Evolutionary conservation across 2,797 vertebrate genomes (phyloP), one percentile per base, ranked within the genome.

Genomic region (Phataginus tricuspis): DNA sequence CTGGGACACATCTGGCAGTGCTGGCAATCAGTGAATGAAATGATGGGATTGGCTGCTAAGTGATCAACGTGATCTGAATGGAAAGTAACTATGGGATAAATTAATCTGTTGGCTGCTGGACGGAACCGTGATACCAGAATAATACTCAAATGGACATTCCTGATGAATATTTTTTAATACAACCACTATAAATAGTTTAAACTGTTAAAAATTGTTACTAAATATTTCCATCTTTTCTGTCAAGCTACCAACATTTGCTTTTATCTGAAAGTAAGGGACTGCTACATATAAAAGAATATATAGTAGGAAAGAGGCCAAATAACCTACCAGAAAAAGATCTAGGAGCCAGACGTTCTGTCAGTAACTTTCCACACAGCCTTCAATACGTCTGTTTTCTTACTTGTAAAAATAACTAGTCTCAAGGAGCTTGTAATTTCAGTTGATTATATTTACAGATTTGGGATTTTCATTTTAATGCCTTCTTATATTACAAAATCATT

Each of bases 11-110:
- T 89, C 83, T 97, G 96, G 86, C 21, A 75, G 64, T 95, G 89
- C 21, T 94, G 92, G 92, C 82, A 78, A 91, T 66, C n/a, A 86
- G 7, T 95, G 92, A 96, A 95, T 94, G 77, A 92, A 96, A 97
- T 95, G 53, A 94, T 53, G n/a, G 9, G 71, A 96, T 72, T 45
- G 72, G 68, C 39, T 94, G 74, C 45, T 84, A 37, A 15, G 72
- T 66, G 77, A 88, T 93, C 80, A 92, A 39, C 12, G 13, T 82
- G 53, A 94, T 63, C 14, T 23, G 83, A 82, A 92, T 19, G 74
- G 75, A 90, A 95, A 84, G 31, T 19, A 86, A 75, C 45, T 37
- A 29, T 71, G 39, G 68, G 39, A 29, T 51, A 39, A 91, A 37
- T 51, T 53, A 88, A 92, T 45, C 39, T 18, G 63, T 49, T 71